Conservation (phyloP, 2,113 vertebrate species). For the Gambusia holbrooki region DNA sequence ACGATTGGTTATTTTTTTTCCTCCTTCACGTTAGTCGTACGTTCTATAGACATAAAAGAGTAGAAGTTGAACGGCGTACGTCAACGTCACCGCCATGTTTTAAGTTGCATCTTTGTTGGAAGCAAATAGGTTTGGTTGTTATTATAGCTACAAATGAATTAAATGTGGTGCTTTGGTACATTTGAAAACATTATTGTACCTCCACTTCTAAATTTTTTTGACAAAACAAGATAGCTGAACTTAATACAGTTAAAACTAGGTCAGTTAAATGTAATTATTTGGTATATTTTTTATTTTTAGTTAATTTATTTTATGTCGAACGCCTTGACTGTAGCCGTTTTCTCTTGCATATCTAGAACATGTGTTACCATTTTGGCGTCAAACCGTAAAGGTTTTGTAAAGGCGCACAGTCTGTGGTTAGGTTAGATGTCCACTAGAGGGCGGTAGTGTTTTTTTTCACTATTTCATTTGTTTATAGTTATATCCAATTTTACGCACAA, state of each 20-base stretch:
- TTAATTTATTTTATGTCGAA: neutral
- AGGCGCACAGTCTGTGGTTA: slow-evolving; percentile 13
- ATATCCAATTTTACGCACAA: neutral
- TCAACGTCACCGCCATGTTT: neutral
- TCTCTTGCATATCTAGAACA: neutral
- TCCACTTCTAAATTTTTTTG: too few relatives aligned
- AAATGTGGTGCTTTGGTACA: too few relatives aligned
- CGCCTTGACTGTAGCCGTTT: neutral
- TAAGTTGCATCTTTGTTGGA: neutral
- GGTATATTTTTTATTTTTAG: neutral
- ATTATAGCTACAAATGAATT: too few relatives aligned
- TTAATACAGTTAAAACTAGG: too few relatives aligned
- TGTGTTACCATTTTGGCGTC: neutral
- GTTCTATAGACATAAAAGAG: neutral
- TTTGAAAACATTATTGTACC: too few relatives aligned
- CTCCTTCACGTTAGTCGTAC: neutral
- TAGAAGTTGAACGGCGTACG: neutral
- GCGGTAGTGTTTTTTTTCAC: neutral
- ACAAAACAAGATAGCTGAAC: too few relatives aligned
- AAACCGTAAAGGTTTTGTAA: slow-evolving; percentile 53
- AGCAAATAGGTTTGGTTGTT: neutral
- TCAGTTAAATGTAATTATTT: too few relatives aligned
- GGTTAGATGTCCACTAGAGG: slow-evolving; percentile 46
- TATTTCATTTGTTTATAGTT: too few relatives aligned
- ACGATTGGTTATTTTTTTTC: slow-evolving; percentile 21